These are phyloP conservation scores for Lanistes nyassanus DNA, from an alignment of 1,140 invertebrate genomes.

Conservation along the genomic window DNA sequence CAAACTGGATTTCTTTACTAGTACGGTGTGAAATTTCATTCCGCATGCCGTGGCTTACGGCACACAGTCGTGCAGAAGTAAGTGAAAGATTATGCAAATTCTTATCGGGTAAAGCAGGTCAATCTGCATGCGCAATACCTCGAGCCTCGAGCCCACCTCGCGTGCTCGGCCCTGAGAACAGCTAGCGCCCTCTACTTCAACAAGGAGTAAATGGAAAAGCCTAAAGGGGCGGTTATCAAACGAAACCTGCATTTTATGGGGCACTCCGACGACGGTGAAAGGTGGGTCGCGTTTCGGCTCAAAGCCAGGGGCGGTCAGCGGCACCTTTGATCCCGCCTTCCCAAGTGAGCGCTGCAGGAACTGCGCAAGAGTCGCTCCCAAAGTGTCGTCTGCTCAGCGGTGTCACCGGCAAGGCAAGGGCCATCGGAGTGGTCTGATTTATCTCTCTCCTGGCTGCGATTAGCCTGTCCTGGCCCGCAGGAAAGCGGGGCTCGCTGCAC, in stretches of 20 bases:
- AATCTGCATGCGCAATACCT: slow-evolving; percentile 23
- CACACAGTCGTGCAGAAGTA: not conserved
- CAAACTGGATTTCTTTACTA: not conserved
- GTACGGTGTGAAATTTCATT: not conserved
- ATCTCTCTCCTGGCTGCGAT: not conserved
- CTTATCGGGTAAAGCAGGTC: not conserved
- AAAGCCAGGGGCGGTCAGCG: too few species aligned
- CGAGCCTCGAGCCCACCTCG: too few species aligned
- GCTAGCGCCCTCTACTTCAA: not conserved
- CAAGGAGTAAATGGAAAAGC: slow-evolving; percentile 12
- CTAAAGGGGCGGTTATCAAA: slow-evolving; percentile 15
- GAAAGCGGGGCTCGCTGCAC: not conserved
- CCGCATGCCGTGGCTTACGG: not conserved
- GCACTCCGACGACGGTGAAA: slow-evolving; percentile 1
- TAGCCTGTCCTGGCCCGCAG: not conserved
- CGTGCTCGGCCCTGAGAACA: too few species aligned
- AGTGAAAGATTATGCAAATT: slow-evolving; percentile 25
- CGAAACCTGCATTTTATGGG: slow-evolving; percentile 3
- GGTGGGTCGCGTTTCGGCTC: slow-evolving; percentile 4
- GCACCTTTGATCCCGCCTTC: too few species aligned
- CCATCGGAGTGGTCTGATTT: not conserved
- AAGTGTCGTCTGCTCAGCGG: not conserved
- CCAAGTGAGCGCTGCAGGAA: too few species aligned
- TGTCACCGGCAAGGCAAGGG: not conserved
- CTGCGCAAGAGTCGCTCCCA: too few species aligned